Conservation (phyloP, 2,113 vertebrate genomes). For the Calyptomena viridis region DNA sequence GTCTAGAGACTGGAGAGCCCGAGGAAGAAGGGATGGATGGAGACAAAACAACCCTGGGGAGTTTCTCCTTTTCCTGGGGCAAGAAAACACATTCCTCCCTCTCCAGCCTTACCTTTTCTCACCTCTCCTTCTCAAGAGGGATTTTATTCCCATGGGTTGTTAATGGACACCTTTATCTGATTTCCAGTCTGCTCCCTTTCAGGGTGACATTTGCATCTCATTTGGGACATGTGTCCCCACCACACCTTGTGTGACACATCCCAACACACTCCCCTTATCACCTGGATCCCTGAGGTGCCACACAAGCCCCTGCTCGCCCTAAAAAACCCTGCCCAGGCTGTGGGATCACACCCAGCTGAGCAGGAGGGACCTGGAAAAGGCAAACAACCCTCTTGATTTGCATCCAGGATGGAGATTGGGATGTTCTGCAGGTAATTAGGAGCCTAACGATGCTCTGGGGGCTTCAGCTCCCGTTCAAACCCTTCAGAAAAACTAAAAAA, state of each 20-base stretch:
- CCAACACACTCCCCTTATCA: neutral
- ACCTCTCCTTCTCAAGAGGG: neutral
- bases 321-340: neutral
- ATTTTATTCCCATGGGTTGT: neutral
- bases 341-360: accelerated
- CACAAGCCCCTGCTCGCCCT: neutral
- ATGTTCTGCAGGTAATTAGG: neutral
- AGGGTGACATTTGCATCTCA: accelerated
- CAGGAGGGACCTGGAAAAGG: neutral
- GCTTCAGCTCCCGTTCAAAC: neutral
- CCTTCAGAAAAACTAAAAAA: neutral
- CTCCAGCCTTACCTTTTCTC: neutral
- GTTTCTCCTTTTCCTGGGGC: neutral
- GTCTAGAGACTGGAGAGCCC: accelerated
- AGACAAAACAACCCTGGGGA: accelerated
- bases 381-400: neutral
- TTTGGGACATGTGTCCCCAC: accelerated
- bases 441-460: accelerated
- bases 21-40: neutral
- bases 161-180: neutral
- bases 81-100: accelerated
- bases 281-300: accelerated
- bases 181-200: neutral
- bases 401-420: accelerated
- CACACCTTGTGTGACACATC: neutral